phyloP scores from a whole-genome alignment of 2,888 invertebrate genomes.

The Artemia sinica region DNA sequence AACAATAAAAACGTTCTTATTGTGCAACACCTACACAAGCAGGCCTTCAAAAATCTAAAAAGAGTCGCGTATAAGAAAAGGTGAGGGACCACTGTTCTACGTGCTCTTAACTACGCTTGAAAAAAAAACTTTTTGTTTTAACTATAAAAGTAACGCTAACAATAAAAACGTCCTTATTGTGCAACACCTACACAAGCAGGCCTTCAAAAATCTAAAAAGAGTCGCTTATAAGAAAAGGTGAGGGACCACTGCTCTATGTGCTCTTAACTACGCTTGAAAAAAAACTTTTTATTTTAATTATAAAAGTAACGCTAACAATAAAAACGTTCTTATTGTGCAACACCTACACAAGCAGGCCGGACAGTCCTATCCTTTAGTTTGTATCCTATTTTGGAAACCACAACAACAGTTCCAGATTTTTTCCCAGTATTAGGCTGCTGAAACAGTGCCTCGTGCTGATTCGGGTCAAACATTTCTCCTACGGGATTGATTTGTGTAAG shows the following conservation, averaged over 20 bases:
- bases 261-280: no score
- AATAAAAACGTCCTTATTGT: constrained; percentile 36
- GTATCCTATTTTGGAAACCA: constrained; percentile 88
- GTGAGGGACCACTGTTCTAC: no score
- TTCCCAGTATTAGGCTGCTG: constrained; percentile 71
- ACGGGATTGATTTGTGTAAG: constrained; percentile 68
- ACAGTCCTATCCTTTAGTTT: constrained; percentile 82
- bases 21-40: constrained; percentile 92
- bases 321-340: constrained; percentile 44
- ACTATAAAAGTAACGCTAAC: no score
- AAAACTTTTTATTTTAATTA: no score
- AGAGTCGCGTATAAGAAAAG: no score
- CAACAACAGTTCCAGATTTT: constrained; percentile 67
- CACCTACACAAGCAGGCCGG: constrained; percentile 88
- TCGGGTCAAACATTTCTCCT: constrained; percentile 88
- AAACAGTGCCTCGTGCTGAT: constrained; percentile 86
- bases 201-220: no score
- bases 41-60: no score
- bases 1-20: constrained; percentile 25
- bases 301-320: no score
- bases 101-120: no score
- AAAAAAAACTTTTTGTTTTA: no score
- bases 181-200: constrained; percentile 93
- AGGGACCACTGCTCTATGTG: no score
- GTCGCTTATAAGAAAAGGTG: no score